Conservation (phyloP, 35 echinoderm and acorn worm genomes). For the Lytechinus variegatus region DNA sequence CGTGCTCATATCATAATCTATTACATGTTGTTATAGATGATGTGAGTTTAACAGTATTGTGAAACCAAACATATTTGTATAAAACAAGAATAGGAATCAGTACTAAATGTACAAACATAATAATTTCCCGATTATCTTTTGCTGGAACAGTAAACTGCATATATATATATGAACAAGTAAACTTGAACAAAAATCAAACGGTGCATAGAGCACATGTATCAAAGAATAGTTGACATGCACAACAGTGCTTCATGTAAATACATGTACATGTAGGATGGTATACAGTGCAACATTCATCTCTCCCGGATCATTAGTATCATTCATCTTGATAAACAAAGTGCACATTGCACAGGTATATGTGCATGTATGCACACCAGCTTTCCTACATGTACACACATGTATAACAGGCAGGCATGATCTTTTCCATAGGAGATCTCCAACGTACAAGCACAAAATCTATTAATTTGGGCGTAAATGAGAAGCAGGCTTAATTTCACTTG, state of each 20-base stretch:
- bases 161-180: not conserved
- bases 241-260: not conserved
- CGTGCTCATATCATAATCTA: too few species aligned
- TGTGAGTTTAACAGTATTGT: too few species aligned
- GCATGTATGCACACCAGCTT: not conserved
- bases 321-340: not conserved
- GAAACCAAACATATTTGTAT: too few species aligned
- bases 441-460: not conserved
- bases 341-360: not conserved
- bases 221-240: not conserved
- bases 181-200: not conserved
- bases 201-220: not conserved
- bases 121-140: not conserved
- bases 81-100: too few species aligned
- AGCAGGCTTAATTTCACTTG: conserved; percentile 18
- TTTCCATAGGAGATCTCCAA: not conserved
- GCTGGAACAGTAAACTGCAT: not conserved
- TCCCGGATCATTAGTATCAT: not conserved
- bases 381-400: not conserved
- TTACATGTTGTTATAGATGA: too few species aligned
- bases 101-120: not conserved
- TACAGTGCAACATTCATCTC: not conserved
- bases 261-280: not conserved
- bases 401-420: not conserved
- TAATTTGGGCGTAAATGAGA: conserved; percentile 4